phyloP scores from a whole-genome alignment of 2,113 vertebrate genomes.

The Alectura lathami region DNA sequence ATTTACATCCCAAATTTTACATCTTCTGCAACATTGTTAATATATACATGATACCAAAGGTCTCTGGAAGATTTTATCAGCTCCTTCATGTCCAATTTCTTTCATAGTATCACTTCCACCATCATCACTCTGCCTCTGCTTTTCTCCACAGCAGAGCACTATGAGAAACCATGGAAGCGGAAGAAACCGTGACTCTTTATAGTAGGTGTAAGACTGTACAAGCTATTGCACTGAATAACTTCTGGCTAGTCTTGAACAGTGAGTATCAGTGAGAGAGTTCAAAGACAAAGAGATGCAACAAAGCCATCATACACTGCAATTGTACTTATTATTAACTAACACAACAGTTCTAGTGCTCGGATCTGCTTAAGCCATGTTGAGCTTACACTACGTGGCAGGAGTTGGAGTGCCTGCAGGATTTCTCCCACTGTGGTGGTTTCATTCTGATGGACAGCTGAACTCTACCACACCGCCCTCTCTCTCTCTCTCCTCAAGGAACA shows the following conservation, averaged over 20 bases:
- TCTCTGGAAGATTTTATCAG: neutral
- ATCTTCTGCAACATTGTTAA: neutral
- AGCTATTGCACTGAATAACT: neutral
- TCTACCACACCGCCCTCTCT: too few relatives aligned
- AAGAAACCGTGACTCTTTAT: neutral
- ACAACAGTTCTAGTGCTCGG: neutral
- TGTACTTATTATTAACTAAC: neutral
- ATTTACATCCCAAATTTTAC: neutral
- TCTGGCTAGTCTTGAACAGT: neutral
- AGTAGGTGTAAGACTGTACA: neutral
- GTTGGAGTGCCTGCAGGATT: neutral
- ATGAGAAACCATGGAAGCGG: neutral
- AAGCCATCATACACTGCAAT: neutral
- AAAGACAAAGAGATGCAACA: neutral
- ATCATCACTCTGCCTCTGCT: neutral
- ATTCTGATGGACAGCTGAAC: neutral
- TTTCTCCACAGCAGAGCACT: neutral
- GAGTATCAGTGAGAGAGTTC: neutral
- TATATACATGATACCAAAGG: neutral
- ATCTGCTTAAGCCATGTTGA: neutral
- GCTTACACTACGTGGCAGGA: neutral
- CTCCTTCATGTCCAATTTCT: neutral
- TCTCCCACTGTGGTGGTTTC: neutral
- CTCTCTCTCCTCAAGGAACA: too few relatives aligned
- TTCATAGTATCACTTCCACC: neutral